Percentiles rank a stretch among this genome's conserved stretches.
Evolutionary conservation across 2,113 vertebrate species (phyloP).

Genomic region (Pipa parva): DNA sequence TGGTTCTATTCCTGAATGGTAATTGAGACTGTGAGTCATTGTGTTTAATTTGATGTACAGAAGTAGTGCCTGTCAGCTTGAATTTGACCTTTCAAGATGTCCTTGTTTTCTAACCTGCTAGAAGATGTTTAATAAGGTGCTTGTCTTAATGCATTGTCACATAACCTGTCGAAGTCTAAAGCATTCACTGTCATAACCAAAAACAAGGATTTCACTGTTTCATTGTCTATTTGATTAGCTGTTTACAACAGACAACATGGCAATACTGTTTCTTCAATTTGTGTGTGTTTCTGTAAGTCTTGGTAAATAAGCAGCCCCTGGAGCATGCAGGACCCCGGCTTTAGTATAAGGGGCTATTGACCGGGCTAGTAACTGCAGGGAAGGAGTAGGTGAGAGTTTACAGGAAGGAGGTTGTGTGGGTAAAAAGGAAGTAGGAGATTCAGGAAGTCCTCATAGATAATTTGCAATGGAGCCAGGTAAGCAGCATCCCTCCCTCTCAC

Average conservation of each 20-base stretch:
- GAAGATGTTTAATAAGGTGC: constrained; percentile 42
- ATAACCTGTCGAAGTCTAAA: constrained; percentile 31
- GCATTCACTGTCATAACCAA: constrained; percentile 27
- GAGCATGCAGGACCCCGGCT: no score
- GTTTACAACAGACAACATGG: constrained; percentile 18
- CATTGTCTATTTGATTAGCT: constrained; percentile 18
- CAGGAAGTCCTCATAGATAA: no score
- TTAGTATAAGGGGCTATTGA: no score
- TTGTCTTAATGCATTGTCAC: constrained; percentile 37
- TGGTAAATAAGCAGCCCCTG: no score
- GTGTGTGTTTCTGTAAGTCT: no score
- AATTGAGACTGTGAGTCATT: constrained; percentile 38
- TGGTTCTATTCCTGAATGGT: constrained; percentile 26
- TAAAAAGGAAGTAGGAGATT: no score
- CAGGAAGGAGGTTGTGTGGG: no score
- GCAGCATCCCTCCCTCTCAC: no score
- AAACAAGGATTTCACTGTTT: constrained; percentile 26
- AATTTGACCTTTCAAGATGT: constrained; percentile 38
- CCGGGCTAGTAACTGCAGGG: no score
- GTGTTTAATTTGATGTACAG: constrained; percentile 40
- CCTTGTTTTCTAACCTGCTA: constrained; percentile 41
- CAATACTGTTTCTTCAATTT: no score
- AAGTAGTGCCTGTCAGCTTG: constrained; percentile 32
- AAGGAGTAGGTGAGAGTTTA: no score
- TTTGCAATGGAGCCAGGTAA: no score